phyloP scores from a whole-genome alignment of 2,888 invertebrate species.

The Nemoura dubitans region DNA sequence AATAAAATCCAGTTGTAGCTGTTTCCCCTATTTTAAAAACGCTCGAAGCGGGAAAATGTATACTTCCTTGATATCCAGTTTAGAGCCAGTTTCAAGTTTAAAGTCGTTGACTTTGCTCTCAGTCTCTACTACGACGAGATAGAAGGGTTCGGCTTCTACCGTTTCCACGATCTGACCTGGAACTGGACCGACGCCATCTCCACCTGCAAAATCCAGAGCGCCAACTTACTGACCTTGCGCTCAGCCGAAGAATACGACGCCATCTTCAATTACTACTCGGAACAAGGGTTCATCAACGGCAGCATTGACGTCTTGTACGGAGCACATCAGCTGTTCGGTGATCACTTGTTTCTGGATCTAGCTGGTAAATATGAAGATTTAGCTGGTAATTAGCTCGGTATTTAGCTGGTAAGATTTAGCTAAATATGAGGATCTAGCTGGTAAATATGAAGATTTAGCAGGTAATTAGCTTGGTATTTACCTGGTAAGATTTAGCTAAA shows the following conservation, averaged over 20 bases:
- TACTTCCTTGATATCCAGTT: too few species aligned
- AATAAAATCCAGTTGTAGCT: too few species aligned
- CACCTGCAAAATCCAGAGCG: not conserved
- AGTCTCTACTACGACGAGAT: not conserved
- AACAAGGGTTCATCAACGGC: not conserved
- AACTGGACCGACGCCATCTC: not conserved
- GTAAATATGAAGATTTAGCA: too few species aligned
- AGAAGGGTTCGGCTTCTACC: not conserved
- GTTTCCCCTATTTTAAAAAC: too few species aligned
- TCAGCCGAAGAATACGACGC: not conserved
- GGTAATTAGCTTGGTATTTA: too few species aligned
- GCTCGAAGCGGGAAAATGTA: too few species aligned
- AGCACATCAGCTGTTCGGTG: not conserved
- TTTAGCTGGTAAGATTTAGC: too few species aligned
- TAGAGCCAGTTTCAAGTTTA: too few species aligned
- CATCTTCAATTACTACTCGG: not conserved
- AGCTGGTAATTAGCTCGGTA: too few species aligned
- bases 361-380: not conserved
- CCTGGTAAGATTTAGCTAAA: too few species aligned
- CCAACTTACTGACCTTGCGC: not conserved
- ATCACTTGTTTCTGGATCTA: not conserved
- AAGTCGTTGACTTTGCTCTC: not conserved
- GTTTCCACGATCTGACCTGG: not conserved
- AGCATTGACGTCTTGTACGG: not conserved
- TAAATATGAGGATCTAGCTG: too few species aligned